These are phyloP conservation scores for Zygothrica quintamaculata DNA, from an alignment of 2,888 invertebrate species.

Conservation along the genomic window DNA sequence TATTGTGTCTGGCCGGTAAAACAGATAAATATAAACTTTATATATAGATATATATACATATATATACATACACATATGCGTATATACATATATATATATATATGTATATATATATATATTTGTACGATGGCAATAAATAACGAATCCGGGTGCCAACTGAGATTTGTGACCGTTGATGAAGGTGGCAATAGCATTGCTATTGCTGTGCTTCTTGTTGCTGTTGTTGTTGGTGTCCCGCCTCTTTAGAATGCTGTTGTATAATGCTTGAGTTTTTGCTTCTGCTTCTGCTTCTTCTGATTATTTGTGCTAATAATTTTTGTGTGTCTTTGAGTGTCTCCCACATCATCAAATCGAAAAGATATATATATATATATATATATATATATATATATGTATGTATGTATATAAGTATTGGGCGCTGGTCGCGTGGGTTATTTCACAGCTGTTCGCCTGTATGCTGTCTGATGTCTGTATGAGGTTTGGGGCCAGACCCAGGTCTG, in stretches of 20 bases:
- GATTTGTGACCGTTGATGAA: conserved; percentile 16
- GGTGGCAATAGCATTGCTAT: no score
- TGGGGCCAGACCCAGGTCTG: conserved; percentile 6
- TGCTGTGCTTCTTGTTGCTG: no score
- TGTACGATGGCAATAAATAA: conserved; percentile 80
- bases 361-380: conserved; percentile 14
- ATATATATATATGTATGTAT: conserved; percentile 15
- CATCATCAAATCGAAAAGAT: conserved; percentile 55
- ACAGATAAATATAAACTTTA: conserved; percentile 38
- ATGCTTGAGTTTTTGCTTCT: conserved; percentile 39
- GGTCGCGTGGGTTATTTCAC: conserved; percentile 77
- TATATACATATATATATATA: no score
- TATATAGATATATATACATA: no score
- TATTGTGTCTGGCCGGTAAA: conserved; percentile 57
- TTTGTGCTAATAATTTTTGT: conserved; percentile 67
- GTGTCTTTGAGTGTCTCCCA: conserved; percentile 77
- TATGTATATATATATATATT: no score
- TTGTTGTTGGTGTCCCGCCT: no score
- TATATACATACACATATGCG: no score
- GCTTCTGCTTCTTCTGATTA: conserved; percentile 59
- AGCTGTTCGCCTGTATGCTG: conserved; percentile 36
- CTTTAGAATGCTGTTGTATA: neutral
- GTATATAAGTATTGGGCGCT: conserved; percentile 58
- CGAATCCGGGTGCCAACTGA: conserved; percentile 72
- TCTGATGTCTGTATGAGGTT: conserved; percentile 13